A percentile compares a stretch with the other conserved stretches of the same genome.
Conservation (phyloP, 2,113 vertebrate species). For the Bagarius yarrelli region DNA sequence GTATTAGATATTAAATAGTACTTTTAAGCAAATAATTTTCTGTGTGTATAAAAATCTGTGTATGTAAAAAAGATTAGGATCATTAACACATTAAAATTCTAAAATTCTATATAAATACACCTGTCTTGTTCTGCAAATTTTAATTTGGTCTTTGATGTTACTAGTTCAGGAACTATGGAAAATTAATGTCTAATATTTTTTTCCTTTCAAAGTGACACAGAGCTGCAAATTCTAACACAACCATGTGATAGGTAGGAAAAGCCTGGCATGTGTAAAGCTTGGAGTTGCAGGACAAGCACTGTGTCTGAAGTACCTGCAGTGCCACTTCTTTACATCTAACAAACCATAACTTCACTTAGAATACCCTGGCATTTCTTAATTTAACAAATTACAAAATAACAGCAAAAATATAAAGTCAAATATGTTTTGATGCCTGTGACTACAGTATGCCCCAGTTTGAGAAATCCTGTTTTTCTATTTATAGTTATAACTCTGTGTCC, state of each 20-base stretch:
- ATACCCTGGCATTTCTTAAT: neutral
- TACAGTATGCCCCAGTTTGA: too few species aligned
- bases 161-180: neutral
- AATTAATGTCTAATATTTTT: slow-evolving; percentile 17
- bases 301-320: slow-evolving; percentile 33
- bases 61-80: neutral
- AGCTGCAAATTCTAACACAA: slow-evolving; percentile 64
- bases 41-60: too few species aligned
- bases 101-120: neutral
- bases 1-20: too few species aligned
- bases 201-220: slow-evolving; percentile 60
- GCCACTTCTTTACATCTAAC: slow-evolving; percentile 39
- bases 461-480: too few species aligned
- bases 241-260: slow-evolving; percentile 55
- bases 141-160: slow-evolving; percentile 33
- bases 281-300: slow-evolving; percentile 32
- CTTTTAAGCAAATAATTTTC: too few species aligned
- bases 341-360: slow-evolving; percentile 50
- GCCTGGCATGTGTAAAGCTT: slow-evolving; percentile 6
- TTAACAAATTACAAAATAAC: neutral
- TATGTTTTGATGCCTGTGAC: neutral
- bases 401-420: neutral
- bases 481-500: neutral
- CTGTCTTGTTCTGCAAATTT: neutral
- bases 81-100: neutral